Conservation (phyloP, 2,797 vertebrate species). For the Mallotus villosus region DNA sequence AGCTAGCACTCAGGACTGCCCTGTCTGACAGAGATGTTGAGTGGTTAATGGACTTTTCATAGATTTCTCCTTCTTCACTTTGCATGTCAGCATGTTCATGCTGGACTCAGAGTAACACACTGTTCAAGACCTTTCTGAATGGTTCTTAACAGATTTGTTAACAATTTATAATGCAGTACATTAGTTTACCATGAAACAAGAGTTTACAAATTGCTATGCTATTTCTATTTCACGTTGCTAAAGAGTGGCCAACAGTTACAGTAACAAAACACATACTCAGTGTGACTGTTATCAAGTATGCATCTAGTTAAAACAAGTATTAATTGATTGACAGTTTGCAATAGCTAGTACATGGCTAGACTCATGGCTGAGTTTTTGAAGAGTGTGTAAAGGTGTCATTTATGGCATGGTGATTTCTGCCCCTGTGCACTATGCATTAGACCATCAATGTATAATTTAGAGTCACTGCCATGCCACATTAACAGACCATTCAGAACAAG, state of each 20-base stretch:
- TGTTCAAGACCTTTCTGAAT: neutral
- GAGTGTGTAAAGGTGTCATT: neutral
- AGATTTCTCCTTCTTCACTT: neutral
- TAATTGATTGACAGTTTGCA: neutral
- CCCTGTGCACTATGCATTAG: neutral
- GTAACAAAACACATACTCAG: neutral
- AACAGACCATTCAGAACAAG: neutral
- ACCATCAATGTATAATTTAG: neutral
- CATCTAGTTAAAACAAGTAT: neutral
- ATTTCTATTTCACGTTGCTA: neutral
- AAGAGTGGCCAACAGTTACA: neutral
- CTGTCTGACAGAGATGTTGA: neutral
- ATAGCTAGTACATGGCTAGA: neutral
- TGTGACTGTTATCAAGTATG: neutral
- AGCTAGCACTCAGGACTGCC: neutral
- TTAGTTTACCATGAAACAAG: too few species aligned
- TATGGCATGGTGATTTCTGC: neutral
- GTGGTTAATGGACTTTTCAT: neutral
- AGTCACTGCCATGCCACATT: neutral
- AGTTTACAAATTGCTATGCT: neutral
- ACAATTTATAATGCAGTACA: too few species aligned
- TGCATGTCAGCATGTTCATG: too few species aligned
- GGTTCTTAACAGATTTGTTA: too few species aligned
- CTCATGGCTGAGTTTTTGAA: neutral
- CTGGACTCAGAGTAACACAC: too few species aligned